Base-by-base conservation (phyloP, 2,797 vertebrate species). In the Dryobates pubescens region DNA sequence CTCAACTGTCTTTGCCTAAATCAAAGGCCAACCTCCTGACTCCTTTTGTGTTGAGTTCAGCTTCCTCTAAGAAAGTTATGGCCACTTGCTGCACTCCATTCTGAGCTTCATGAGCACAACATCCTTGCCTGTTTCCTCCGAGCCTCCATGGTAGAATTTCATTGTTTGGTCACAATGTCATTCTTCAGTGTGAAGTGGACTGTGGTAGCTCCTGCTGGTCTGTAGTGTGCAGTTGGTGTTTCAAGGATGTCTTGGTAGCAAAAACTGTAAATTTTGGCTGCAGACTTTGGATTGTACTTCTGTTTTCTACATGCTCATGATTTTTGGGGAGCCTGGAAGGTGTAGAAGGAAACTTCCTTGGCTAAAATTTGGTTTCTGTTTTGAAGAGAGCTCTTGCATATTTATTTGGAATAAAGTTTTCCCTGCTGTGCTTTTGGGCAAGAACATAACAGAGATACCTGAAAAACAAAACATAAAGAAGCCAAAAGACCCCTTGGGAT, bases 11-110 rank as follows among this genome's bases (percentile, higher is more conserved):
- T 68, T 38, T 45, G 9, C 9, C 22, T 59, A 32, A 59, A 73
- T 18, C 18, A 36, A 41, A 64, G 16, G 19, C 12, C 16, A n/a
- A n/a, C 22, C 16, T 5, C 26, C 29, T 1, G 3, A 19, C 41
- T 16, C 7, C 7, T 58, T 38, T 38, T 67, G 13, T 45, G 41
- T 22, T 53, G 22, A 49, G n/a, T 86, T 69, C 18, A 69, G 4
- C 22, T 77, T 41, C 32, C 41, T 63, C 26, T 8, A 65, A 12
- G 43, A 3, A 20, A 68, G 34, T 53, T 65, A 32, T 26, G 30
- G 23, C 61, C 10, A 15, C 30, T 75, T 49, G 29, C 8, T 29
- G 2, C 0, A 1, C 53, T 38, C 23, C 4, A 1, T 61, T 65
- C 45, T 22, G 58, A 64, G 45, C 30, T 75, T 58, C 29, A 16